Evolutionary conservation across 2,888 invertebrate species (phyloP).

Genomic region (Synergus japonicus): DNA sequence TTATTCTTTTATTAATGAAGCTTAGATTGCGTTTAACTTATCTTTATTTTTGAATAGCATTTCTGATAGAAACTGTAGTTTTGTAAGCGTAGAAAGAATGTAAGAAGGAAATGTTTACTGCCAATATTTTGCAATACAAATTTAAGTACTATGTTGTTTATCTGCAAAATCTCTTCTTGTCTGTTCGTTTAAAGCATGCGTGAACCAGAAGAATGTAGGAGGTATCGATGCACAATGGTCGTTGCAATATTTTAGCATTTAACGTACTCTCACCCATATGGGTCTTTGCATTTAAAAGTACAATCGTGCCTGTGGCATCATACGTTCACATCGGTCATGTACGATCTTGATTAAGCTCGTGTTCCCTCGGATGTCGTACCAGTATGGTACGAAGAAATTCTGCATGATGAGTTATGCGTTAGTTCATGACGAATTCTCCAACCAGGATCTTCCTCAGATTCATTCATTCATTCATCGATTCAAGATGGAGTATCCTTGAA

Average conservation of each 20-base stretch:
- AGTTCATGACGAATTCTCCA: slow-evolving; percentile 46
- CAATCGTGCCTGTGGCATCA: slow-evolving; percentile 43
- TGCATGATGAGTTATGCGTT: slow-evolving; percentile 51
- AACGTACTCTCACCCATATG: slow-evolving; percentile 14
- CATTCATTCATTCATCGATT: slow-evolving; percentile 41
- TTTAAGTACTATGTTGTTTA: not conserved
- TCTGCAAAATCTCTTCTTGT: not conserved
- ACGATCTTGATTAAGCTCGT: slow-evolving; percentile 38
- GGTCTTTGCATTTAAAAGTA: slow-evolving; percentile 46
- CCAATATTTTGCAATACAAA: not conserved
- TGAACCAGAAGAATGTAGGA: not conserved
- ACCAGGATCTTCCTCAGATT: slow-evolving; percentile 41
- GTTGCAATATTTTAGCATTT: slow-evolving; percentile 38
- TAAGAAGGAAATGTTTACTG: no score
- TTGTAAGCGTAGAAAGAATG: no score
- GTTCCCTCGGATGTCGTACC: slow-evolving; percentile 43
- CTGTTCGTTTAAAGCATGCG: not conserved
- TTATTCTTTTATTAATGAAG: no score
- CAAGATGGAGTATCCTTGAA: slow-evolving; percentile 48
- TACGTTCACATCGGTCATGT: slow-evolving; percentile 32
- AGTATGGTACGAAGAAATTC: slow-evolving; percentile 44
- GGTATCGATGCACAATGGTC: slow-evolving; percentile 45
- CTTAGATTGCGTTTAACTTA: no score
- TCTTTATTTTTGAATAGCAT: not conserved
- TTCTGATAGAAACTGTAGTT: no score